phyloP scores from a whole-genome alignment of 2,113 vertebrate species.

The Lampris megalopsis region DNA sequence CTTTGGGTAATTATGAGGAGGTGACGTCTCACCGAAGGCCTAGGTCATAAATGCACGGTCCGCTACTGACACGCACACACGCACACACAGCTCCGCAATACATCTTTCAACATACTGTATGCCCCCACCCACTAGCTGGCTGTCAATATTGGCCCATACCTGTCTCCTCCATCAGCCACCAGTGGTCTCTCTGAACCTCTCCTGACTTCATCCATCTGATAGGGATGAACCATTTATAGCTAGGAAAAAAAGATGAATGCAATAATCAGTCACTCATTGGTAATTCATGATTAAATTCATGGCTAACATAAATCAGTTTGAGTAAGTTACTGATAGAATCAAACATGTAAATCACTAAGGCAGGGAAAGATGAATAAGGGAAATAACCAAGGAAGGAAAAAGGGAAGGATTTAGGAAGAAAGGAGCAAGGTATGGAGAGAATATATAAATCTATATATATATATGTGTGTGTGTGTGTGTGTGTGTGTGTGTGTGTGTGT shows the following conservation, averaged over 20 bases:
- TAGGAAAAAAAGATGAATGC: slow-evolving; percentile 25
- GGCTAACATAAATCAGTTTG: background rate
- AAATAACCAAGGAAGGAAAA: background rate
- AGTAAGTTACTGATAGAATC: background rate
- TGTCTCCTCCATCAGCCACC: slow-evolving; percentile 73
- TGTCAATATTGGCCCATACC: slow-evolving; percentile 40
- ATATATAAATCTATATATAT: too few species aligned
- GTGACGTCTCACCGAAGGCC: too few species aligned
- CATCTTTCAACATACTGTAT: background rate
- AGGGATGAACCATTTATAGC: slow-evolving; percentile 74
- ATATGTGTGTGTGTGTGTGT: too few species aligned
- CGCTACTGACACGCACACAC: too few species aligned
- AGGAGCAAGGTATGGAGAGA: background rate
- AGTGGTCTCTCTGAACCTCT: slow-evolving; percentile 24
- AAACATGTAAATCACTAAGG: background rate
- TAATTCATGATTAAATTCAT: background rate
- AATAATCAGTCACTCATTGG: background rate
- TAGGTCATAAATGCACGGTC: too few species aligned
- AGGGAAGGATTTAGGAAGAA: background rate
- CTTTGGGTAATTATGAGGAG: too few species aligned
- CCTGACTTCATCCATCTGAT: slow-evolving; percentile 67
- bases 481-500: too few species aligned
- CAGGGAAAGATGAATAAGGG: background rate
- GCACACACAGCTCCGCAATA: too few species aligned
- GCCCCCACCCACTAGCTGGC: background rate